Base-by-base conservation (phyloP, 2,888 invertebrate genomes). In the Macrophya annulata region DNA sequence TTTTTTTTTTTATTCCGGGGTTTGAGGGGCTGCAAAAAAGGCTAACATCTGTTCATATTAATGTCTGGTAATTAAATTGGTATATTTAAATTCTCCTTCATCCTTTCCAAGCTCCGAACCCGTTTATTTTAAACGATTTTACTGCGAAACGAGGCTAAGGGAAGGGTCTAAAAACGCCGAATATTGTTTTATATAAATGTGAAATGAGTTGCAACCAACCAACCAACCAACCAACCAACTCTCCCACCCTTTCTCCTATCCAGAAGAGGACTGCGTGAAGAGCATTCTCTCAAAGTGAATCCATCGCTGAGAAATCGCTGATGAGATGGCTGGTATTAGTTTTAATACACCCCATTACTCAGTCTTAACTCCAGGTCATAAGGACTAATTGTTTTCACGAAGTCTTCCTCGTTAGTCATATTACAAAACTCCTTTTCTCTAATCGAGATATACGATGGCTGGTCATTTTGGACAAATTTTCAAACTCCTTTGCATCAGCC, bases 11-110 rank as follows among this genome's bases (percentile, higher is more conserved):
- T 17, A 86, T 76, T 85, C 82, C n/a, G 17, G 43, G 37, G 85
- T 43, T 65, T 74, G 43, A 76, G 40, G 85, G 21, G 21, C 86
- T 85, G 85, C 43, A 81, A 62, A 86, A 21, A 86, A 86, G 86
- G 86, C 86, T 72, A 86, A 86, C 86, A 86, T 86, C 86, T 87
- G 87, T 85, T 86, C 86, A 87, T 86, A 86, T 86, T 86, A 86
- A 88, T 85, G 84, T 85, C 85, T 31, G 76, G 85, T 88, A 86
- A 86, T 88, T 88, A 88, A 85, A 77, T 51, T 77, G 74, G 74
- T 74, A 25, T 74, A 74, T 74, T 74, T 74, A 74, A 74, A 74
- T 45, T 74, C 31, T 74, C 45, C 74, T 45, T 45, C n/a, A 43
- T 45, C 74, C 74, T 45, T 74, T 74, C 45, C 45, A 74, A 74